A percentile compares a stretch with the other conserved stretches of the same genome.
These are phyloP conservation scores for Catharus bicknelli DNA, from an alignment of 2,113 vertebrate species.

Conservation along the genomic window DNA sequence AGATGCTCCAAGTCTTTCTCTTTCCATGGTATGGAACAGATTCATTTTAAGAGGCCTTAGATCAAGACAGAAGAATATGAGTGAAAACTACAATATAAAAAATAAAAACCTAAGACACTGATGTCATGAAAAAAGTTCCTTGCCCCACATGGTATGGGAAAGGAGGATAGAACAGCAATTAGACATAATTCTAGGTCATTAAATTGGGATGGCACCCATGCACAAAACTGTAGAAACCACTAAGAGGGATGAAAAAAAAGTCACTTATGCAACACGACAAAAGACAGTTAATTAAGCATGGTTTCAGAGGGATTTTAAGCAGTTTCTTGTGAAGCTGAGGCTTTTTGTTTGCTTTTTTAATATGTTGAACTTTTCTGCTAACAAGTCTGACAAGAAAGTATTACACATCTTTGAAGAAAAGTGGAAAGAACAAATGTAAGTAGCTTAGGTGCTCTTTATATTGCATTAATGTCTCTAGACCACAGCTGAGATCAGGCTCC, in stretches of 20 bases:
- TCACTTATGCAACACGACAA: background rate
- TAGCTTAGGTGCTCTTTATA: background rate
- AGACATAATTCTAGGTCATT: conserved; percentile 61
- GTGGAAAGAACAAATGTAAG: background rate
- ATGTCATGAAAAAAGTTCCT: conserved; percentile 12
- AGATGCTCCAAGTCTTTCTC: background rate
- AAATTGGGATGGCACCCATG: conserved; percentile 24
- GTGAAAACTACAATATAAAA: background rate
- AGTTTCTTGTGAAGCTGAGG: background rate
- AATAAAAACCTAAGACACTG: background rate
- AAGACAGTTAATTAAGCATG: conserved; percentile 22
- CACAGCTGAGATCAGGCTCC: background rate
- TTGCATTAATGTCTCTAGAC: background rate
- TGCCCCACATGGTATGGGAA: conserved; percentile 45
- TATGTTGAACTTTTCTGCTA: background rate
- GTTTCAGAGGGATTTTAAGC: conserved; percentile 4
- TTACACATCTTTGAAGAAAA: background rate
- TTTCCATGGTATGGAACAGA: background rate
- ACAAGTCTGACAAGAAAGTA: background rate
- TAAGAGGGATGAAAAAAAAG: background rate
- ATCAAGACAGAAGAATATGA: background rate
- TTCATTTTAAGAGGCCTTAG: background rate
- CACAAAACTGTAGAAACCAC: conserved; percentile 45
- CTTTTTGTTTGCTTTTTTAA: background rate
- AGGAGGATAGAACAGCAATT: conserved; percentile 21